phyloP scores from a whole-genome alignment of 1,140 invertebrate species.

The Lerema accius region DNA sequence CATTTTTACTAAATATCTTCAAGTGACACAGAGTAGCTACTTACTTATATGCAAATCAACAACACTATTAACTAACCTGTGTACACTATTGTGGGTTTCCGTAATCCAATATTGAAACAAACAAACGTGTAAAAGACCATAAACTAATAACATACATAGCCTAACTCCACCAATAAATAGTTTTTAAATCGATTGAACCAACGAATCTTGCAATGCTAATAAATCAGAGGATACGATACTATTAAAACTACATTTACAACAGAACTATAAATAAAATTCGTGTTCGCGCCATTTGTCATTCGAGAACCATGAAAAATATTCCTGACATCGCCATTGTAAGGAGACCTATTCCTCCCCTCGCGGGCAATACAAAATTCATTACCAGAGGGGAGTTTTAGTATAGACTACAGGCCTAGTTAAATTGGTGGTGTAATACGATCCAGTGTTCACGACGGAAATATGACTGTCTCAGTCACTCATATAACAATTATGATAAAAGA shows the following conservation, averaged over 20 bases:
- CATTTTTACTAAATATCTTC: too few species aligned
- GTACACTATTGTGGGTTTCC: too few species aligned
- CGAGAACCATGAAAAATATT: constrained; percentile 59
- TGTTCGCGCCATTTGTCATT: constrained; percentile 56
- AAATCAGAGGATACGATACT: constrained; percentile 52
- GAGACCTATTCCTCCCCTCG: constrained; percentile 39
- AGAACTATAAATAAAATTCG: constrained; percentile 59
- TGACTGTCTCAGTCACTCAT: constrained; percentile 42
- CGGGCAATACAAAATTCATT: constrained; percentile 14
- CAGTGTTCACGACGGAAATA: constrained; percentile 43
- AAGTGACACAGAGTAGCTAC: too few species aligned
- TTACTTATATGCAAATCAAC: too few species aligned
- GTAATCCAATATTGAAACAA: neutral
- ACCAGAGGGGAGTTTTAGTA: constrained; percentile 12
- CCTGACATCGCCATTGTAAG: constrained; percentile 37
- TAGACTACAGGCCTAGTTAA: constrained; percentile 38
- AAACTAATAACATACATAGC: constrained; percentile 17
- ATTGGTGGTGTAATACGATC: constrained; percentile 47
- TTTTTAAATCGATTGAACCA: constrained; percentile 17
- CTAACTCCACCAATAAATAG: constrained; percentile 13
- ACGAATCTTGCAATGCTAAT: constrained; percentile 38
- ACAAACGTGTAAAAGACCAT: neutral
- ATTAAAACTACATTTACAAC: constrained; percentile 67
- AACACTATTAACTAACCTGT: too few species aligned
- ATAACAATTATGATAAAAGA: constrained; percentile 36